A percentile compares a stretch with the other conserved stretches of the same genome.
Evolutionary conservation across 2,113 vertebrate species (phyloP).

Genomic region (Pantherophis guttatus): DNA sequence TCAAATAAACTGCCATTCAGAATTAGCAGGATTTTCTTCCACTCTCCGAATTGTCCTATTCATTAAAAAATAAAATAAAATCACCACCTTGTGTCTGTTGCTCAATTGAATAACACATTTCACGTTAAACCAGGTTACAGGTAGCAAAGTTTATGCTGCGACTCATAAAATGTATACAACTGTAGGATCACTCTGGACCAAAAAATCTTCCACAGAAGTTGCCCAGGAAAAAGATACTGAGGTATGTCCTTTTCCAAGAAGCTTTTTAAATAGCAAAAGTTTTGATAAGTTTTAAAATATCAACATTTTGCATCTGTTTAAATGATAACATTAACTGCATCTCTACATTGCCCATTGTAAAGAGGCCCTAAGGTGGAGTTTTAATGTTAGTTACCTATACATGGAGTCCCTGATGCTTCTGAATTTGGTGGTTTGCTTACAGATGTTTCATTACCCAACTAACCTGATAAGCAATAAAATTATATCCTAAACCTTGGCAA

Average conservation of each 20-base stretch:
- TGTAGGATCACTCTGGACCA: slow-evolving; percentile 69
- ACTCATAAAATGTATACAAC: slow-evolving; percentile 68
- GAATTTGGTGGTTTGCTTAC: neutral
- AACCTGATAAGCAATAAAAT: too few relatives aligned
- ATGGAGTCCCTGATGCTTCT: neutral
- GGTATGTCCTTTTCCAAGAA: slow-evolving; percentile 48
- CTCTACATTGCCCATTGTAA: neutral
- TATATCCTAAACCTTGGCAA: too few relatives aligned
- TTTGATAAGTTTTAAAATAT: neutral
- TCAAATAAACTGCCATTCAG: neutral
- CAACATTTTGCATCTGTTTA: neutral
- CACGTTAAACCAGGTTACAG: slow-evolving; percentile 61
- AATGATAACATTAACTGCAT: neutral
- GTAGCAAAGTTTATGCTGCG: slow-evolving; percentile 65
- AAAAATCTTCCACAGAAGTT: slow-evolving; percentile 45
- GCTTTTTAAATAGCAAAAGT: neutral
- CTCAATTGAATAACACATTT: neutral
- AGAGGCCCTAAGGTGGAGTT: neutral
- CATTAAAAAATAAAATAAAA: neutral
- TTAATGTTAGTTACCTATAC: neutral
- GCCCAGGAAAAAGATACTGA: slow-evolving; percentile 38
- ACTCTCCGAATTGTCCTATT: neutral
- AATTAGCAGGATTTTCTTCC: neutral
- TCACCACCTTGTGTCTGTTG: neutral
- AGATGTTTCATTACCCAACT: too few relatives aligned